Conservation (phyloP, 1,140 invertebrate species). For the Leguminivora glycinivorella region DNA sequence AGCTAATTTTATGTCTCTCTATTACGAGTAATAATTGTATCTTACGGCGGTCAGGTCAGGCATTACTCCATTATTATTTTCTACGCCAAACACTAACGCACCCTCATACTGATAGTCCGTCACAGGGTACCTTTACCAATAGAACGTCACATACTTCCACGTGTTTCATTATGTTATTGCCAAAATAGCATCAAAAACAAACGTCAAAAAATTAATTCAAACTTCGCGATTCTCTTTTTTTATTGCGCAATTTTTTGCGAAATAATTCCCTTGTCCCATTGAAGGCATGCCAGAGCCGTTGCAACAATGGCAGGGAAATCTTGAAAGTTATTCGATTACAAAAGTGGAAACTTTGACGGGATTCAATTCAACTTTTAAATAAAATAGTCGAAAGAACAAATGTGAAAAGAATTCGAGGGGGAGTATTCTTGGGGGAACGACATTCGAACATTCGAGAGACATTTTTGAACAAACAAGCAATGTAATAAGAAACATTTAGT, state of each 20-base stretch:
- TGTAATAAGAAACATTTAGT: neutral
- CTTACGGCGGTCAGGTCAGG: no score
- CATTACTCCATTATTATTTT: no score
- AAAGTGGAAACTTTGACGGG: conserved; percentile 26
- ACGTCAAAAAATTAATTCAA: neutral
- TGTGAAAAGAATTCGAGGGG: conserved; percentile 17
- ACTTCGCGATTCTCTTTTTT: neutral
- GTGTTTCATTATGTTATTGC: neutral
- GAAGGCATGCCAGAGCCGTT: neutral
- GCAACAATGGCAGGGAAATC: conserved; percentile 22
- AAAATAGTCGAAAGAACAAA: conserved; percentile 25
- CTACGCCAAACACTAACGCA: no score
- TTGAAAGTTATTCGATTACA: conserved; percentile 26
- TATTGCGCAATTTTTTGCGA: no score
- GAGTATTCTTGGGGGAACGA: conserved; percentile 1
- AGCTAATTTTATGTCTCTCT: no score
- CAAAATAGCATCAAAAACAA: neutral
- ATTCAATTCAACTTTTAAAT: conserved; percentile 26
- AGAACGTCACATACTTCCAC: no score
- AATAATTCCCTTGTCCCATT: conserved; percentile 9
- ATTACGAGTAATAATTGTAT: no score
- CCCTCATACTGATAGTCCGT: no score
- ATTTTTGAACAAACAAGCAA: neutral
- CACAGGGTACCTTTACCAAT: no score
- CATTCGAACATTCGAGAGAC: neutral